Conservation (phyloP, 2,888 invertebrate genomes). For the Iphiclides podalirius region DNA sequence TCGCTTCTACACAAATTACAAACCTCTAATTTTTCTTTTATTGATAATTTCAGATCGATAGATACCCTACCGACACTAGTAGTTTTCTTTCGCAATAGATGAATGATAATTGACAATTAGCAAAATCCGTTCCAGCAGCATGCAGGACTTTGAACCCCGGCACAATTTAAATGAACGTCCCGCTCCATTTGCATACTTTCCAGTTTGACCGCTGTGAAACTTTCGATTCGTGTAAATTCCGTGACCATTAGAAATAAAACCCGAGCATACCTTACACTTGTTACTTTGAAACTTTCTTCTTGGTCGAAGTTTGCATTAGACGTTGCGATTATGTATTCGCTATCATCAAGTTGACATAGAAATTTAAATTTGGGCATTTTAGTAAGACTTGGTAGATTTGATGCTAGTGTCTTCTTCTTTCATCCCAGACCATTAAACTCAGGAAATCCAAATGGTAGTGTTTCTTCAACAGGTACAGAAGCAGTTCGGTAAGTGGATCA, state of each 20-base stretch:
- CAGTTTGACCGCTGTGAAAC: slow-evolving; percentile 45
- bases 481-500: slow-evolving; percentile 15
- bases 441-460: slow-evolving; percentile 44
- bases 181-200: slow-evolving; percentile 37
- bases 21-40: background rate
- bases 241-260: slow-evolving; percentile 66
- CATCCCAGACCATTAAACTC: slow-evolving; percentile 58
- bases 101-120: slow-evolving; percentile 58
- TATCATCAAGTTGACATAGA: slow-evolving; percentile 72
- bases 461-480: slow-evolving; percentile 28
- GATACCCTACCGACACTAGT: slow-evolving; percentile 22
- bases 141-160: slow-evolving; percentile 58
- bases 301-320: slow-evolving; percentile 76
- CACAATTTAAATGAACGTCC: slow-evolving; percentile 44
- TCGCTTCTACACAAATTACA: slow-evolving; percentile 18
- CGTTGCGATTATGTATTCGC: slow-evolving; percentile 75
- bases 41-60: slow-evolving; percentile 16
- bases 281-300: slow-evolving; percentile 68
- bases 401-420: slow-evolving; percentile 71
- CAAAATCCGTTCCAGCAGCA: slow-evolving; percentile 48
- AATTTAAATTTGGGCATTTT: slow-evolving; percentile 67
- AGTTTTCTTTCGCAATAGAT: slow-evolving; percentile 42
- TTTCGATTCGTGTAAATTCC: slow-evolving; percentile 78
- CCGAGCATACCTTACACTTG: slow-evolving; percentile 70
- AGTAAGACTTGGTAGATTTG: slow-evolving; percentile 71